These are phyloP conservation scores for Aphelenchoides besseyi DNA, from an alignment of 1,140 invertebrate genomes.

Conservation along the genomic window DNA sequence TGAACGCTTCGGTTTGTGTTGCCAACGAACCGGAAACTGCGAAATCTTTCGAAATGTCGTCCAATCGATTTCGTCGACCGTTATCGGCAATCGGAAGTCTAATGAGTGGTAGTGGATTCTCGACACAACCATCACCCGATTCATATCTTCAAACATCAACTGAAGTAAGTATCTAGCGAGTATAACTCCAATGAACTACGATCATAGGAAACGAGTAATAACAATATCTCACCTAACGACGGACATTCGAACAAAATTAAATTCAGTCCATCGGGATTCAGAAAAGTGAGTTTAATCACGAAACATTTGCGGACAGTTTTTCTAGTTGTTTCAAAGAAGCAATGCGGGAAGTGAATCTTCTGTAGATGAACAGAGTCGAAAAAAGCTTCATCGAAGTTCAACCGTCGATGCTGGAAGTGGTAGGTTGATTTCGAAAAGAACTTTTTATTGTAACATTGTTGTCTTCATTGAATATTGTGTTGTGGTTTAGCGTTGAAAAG, in stretches of 20 bases:
- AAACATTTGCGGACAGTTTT: not conserved
- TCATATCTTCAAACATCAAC: not conserved
- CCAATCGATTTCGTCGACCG: constrained; percentile 17
- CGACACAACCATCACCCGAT: constrained; percentile 10
- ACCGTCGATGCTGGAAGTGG: constrained; percentile 9
- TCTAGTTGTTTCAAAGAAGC: constrained; percentile 16
- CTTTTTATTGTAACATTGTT: no score
- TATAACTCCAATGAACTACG: not conserved
- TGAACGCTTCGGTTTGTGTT: not conserved
- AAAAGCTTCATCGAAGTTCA: constrained; percentile 20
- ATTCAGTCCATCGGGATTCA: constrained; percentile 15
- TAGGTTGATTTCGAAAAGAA: constrained; percentile 15
- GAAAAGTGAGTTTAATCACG: constrained; percentile 11
- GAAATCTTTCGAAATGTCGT: not conserved
- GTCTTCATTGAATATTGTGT: not conserved
- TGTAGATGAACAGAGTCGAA: not conserved
- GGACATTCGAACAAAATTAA: constrained; percentile 17
- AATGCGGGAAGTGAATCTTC: constrained; percentile 17
- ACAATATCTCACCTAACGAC: constrained; percentile 1
- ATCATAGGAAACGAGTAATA: constrained; percentile 1
- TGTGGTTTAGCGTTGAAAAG: not conserved
- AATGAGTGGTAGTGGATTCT: constrained; percentile 11
- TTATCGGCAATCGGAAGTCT: constrained; percentile 18
- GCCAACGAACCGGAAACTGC: not conserved
- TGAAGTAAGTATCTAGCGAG: not conserved